Percentiles rank a stretch among this genome's conserved stretches.
phyloP scores from a whole-genome alignment of 2,113 vertebrate genomes.

The Ardeotis arabs region DNA sequence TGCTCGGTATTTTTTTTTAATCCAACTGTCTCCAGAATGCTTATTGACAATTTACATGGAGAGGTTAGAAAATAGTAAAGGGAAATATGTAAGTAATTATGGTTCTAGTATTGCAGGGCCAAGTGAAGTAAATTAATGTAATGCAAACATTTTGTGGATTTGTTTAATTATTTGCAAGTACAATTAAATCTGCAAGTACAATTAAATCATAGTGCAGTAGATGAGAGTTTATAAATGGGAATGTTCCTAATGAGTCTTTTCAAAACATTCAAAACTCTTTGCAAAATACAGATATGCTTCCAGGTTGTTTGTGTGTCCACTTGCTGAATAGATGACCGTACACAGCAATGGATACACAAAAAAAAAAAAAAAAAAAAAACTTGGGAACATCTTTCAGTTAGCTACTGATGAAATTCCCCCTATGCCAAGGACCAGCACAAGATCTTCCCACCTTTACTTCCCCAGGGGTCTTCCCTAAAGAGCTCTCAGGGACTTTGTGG shows the following conservation, averaged over 20 bases:
- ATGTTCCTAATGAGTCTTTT: slow-evolving; percentile 23
- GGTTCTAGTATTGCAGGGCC: slow-evolving; percentile 57
- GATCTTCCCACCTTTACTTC: not conserved
- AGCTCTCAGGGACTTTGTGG: not conserved
- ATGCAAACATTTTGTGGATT: slow-evolving; percentile 71
- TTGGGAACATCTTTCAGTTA: not conserved
- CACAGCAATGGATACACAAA: not conserved
- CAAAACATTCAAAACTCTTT: not conserved
- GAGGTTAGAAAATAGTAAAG: slow-evolving; percentile 75
- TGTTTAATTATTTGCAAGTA: slow-evolving; percentile 76
- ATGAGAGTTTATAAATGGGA: slow-evolving; percentile 29
- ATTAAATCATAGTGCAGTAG: slow-evolving; percentile 43
- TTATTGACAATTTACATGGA: slow-evolving; percentile 77
- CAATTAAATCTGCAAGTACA: slow-evolving; percentile 67
- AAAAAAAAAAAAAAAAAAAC: not conserved
- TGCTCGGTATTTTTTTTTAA: slow-evolving; percentile 63
- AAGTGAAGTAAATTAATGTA: slow-evolving; percentile 71
- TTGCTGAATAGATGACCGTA: not conserved
- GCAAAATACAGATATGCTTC: not conserved
- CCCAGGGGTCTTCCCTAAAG: not conserved
- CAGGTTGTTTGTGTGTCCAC: not conserved
- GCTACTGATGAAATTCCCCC: not conserved
- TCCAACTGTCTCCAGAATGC: slow-evolving; percentile 74
- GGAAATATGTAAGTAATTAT: slow-evolving; percentile 79
- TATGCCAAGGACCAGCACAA: not conserved